Evolutionary conservation across 2,888 invertebrate genomes (phyloP), one percentile per base, ranked within the genome.

Genomic region (Diploptera punctata): DNA sequence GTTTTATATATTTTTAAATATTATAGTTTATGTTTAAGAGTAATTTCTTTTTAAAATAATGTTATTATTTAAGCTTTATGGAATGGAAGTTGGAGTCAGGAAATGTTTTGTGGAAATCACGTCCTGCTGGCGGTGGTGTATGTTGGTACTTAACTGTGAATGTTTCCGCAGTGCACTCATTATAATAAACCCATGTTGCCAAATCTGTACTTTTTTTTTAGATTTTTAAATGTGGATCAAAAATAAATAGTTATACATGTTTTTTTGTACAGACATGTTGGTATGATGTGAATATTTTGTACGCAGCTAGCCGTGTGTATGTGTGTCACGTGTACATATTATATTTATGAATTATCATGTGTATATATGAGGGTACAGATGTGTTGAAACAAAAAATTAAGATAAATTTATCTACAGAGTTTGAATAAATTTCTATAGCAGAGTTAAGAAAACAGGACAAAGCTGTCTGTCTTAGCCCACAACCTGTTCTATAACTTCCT

Each of bases 391-490:
- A 68, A 57, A 69, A 47, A 73, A 69, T 68, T 74, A 70, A 62
- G 69, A 70, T 70, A 72, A 72, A 72, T 72, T 73, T 72, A 70
- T 72, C 73, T 72, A 72, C 74, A 72, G 54, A 75, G 74, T 74
- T 74, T 75, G 74, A 74, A 74, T 75, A 74, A 74, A 75, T 75
- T 75, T 75, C 74, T 75, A 75, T 75, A 75, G 75, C 74, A 73
- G 74, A 74, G 75, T 75, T 75, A 33, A 74, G 71, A 54, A 54
- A 62, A 61, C 31, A 71, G 2, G n/a, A n/a, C n/a, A n/a, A n/a
- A 33, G 67, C 67, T 60, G 60, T 73, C 52, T 57, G 60, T 60
- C 44, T 68, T 67, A n/a, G 9, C 49, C 49, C 49, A n/a, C n/a
- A 4, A 10, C n/a, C 49, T 18, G n/a, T 49, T n/a, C 4, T 49